Base-by-base conservation (phyloP, 2,113 vertebrate genomes). In the Oreochromis niloticus region DNA sequence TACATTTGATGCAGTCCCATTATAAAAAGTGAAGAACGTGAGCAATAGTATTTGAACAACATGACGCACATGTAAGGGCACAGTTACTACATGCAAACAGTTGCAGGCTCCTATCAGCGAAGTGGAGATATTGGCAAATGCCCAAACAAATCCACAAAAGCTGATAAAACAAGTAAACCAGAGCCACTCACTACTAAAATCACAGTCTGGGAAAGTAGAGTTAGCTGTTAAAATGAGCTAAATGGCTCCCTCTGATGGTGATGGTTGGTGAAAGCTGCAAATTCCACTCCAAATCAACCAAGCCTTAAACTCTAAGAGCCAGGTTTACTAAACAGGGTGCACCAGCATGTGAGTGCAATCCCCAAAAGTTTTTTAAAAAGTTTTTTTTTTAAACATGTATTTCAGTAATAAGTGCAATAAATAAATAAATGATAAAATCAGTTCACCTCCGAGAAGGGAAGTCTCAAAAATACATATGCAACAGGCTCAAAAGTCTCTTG, bases 311-410 rank as follows among this genome's bases (percentile, higher is more conserved):
- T 27, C 48, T 0, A 19, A 41, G 39, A 22, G 63, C 7, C 63
- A 68, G 63, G 14, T 41, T 22, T 68, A 68, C 34, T 68, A 68
- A 41, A 22, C 63, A 22, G 63, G 63, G 19, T 22, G 19, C 19
- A 41, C 34, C 36, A 68, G 34, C 4, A 1, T 41, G 34, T 8
- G 3, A 41, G 63, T 22, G 63, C 36, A 68, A 68, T 9, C 63
- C 0, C 2, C 19, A 13, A 66, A 66, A 0, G 16, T 2, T 59
- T 17, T 6, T 19, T 27, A 3, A 0, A 9, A 63, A 13, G 19
- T 39, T 66, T 7, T 0, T 22, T 36, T 1, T 63, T 36, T 19
- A 66, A 39, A 39, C 32, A 0, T 36, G 4, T 36, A 66, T 36
- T 66, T 68, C 11, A 68, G 36, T 68, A 41, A 22, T 39, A 68